Evolutionary conservation across 2,113 vertebrate species (phyloP), one percentile per base, ranked within the genome.

Genomic region (Montifringilla adamsi): DNA sequence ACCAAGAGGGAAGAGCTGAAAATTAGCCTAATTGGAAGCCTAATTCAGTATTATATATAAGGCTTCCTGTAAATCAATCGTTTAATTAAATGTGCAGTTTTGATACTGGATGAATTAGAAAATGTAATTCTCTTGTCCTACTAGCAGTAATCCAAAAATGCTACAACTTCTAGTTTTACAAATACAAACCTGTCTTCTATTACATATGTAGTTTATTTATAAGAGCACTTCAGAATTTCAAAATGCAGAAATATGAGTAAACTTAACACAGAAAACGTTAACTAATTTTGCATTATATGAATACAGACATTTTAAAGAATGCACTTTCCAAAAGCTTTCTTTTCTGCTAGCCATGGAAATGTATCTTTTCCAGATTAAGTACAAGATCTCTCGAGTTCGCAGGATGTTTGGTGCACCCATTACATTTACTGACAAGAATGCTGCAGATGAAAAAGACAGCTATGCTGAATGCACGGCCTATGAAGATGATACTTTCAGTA

Each of bases 401-500:
- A 95, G 94, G 43, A 84, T 95, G 47, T 98, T 99, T 69, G 98
- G 98, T 6, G 84, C 84, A 17, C 98, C 97, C 0, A 60, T 98
- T 62, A 28, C 41, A 33, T 99, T 99, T 89, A 97, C 97, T 10
- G 98, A 99, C 95, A 96, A 89, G 62, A 98, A 97, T 33, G 91
- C 98, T 73, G 96, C 97, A 47, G 94, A 97, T 13, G 90, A 95
- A 13, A 98, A 97, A 94, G 98, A 98, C 7, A 91, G 80, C 73
- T 98, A 97, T 18, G n/a, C 98, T 67, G 98, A 98, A 87, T 99
- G 98, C 50, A 55, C 70, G 0, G 95, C 99, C 67, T 99, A 99
- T n/a, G 69, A 97, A 77, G 99, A 99, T 91, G 97, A 97, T 89
- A 98, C 96, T 68, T 99, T 99, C 93, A 98, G 94, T 86, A 96